Conservation (phyloP, 2,797 vertebrate genomes). For the Sphaeramia orbicularis region DNA sequence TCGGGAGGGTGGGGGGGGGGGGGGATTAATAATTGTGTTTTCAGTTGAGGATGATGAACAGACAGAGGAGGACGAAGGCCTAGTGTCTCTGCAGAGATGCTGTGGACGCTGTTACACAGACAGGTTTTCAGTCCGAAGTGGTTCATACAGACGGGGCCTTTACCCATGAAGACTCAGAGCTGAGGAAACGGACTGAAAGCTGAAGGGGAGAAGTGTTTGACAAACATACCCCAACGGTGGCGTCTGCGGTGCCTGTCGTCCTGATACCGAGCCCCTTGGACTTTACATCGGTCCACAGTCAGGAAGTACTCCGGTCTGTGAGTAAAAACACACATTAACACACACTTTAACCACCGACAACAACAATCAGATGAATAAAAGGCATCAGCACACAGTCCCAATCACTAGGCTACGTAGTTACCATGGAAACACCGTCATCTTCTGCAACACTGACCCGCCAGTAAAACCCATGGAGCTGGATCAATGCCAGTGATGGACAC, state of each 20-base stretch:
- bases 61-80: constrained; percentile 37
- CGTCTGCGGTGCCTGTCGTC: constrained; percentile 77
- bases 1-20: not conserved
- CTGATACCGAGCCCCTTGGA: constrained; percentile 71
- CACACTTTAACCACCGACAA: constrained; percentile 5
- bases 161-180: too few relatives aligned
- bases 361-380: constrained; percentile 18
- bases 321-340: constrained; percentile 24
- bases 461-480: too few relatives aligned
- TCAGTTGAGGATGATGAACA: constrained; percentile 24
- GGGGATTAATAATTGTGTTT: constrained; percentile 47
- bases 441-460: too few relatives aligned
- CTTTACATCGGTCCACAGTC: constrained; percentile 81
- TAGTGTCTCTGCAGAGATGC: constrained; percentile 42
- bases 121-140: too few relatives aligned
- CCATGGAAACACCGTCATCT: too few relatives aligned
- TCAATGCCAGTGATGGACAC: too few relatives aligned
- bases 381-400: too few relatives aligned
- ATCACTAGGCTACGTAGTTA: too few relatives aligned
- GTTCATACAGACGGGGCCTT: too few relatives aligned
- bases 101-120: too few relatives aligned
- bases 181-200: too few relatives aligned
- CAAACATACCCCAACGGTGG: constrained; percentile 51
- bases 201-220: too few relatives aligned
- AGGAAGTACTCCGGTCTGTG: constrained; percentile 83